A percentile compares a stretch with the other conserved stretches of the same genome.
Evolutionary conservation across 1,140 invertebrate genomes (phyloP).

Genomic region (Drosophila gunungcola): DNA sequence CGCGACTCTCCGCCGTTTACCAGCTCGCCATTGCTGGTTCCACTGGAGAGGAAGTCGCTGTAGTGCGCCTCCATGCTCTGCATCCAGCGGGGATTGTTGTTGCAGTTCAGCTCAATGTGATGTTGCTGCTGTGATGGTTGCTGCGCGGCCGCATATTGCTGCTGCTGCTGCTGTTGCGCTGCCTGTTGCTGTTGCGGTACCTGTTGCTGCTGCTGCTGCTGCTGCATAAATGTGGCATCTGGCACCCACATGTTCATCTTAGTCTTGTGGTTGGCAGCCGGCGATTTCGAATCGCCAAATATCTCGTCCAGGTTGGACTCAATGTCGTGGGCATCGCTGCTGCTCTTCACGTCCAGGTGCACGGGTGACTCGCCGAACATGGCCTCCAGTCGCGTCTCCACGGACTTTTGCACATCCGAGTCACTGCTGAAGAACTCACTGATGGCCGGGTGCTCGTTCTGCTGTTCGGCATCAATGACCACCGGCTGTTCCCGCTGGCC

Average conservation of each 20-base stretch:
- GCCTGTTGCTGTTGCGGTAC: slow-evolving; percentile 35
- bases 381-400: slow-evolving; percentile 82
- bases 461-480: slow-evolving; percentile 55
- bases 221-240: slow-evolving; percentile 55
- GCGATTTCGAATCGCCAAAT: slow-evolving; percentile 79
- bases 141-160: slow-evolving; percentile 34
- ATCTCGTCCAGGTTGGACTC: slow-evolving; percentile 82
- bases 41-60: slow-evolving; percentile 64
- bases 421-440: slow-evolving; percentile 80
- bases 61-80: slow-evolving; percentile 82
- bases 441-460: slow-evolving; percentile 70
- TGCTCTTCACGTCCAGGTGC: slow-evolving; percentile 72
- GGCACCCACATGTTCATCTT: slow-evolving; percentile 72
- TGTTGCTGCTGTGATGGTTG: slow-evolving; percentile 60
- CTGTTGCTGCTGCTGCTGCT: slow-evolving; percentile 37
- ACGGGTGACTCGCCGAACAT: slow-evolving; percentile 84
- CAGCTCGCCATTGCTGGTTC: slow-evolving; percentile 46
- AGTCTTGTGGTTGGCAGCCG: slow-evolving; percentile 53
- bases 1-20: slow-evolving; percentile 62
- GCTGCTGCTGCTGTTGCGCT: slow-evolving; percentile 58
- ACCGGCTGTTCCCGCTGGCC: slow-evolving; percentile 73
- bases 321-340: slow-evolving; percentile 72
- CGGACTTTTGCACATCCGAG: slow-evolving; percentile 82
- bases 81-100: slow-evolving; percentile 81
- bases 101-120: slow-evolving; percentile 78